Base-by-base conservation (phyloP, 2,888 invertebrate species). In the Cheiracanthium punctorium region DNA sequence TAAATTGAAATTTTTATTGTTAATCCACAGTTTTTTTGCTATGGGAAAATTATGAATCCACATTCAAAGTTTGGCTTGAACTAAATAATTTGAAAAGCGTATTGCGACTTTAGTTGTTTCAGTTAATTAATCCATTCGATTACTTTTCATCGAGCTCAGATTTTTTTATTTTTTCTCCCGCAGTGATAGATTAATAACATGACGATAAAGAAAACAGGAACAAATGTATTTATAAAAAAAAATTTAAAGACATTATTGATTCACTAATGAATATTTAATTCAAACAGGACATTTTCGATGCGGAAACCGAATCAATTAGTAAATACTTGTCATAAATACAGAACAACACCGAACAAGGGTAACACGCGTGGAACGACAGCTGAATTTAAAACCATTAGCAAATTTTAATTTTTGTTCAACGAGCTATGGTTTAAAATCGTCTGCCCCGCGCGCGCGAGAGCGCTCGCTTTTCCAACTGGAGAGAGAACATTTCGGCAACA, bases 401-500 rank as follows among this genome's bases (percentile, higher is more conserved):
- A 17, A n/a, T n/a, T 58, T 70, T 52, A 32, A 30, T 77, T 29
- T 72, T 72, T 72, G 12, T 20, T 24, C 24, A 70, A 43, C 29
- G 43, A 43, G 48, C 48, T 48, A 29, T 30, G 10, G 48, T 41
- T 37, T 28, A 28, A 41, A 71, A 71, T 41, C 72, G 72, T 43
- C 30, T 67, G 67, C 67, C 12, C 7, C 4, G 37, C 37, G 37
- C 37, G n/a, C n/a, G n/a, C n/a, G n/a, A n/a, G n/a, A n/a, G n/a
- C n/a, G n/a, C n/a, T 1, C 30, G 32, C 52, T 72, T 52, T 72
- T 72, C 48, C 29, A 12, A 48, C 8, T 48, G 10, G n/a, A n/a
- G n/a, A n/a, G n/a, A n/a, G 1, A 28, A 14, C 43, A 30, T 72
- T 72, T n/a, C 29, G 72, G 72, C 72, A 72, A 72, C 72, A 30